Evolutionary conservation across 2,888 invertebrate species (phyloP).

Genomic region (Elegia similella): DNA sequence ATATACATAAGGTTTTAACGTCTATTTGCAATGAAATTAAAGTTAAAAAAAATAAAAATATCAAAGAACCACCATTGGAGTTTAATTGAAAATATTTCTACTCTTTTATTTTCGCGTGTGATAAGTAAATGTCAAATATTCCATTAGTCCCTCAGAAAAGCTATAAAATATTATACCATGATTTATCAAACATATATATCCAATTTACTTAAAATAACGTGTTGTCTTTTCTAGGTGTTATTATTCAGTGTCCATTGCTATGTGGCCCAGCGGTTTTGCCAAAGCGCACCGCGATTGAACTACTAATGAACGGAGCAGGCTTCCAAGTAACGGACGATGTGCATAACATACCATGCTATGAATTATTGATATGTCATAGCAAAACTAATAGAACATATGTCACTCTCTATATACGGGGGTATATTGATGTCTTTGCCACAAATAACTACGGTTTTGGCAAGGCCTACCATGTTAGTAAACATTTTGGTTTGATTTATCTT

Average conservation of each 20-base stretch:
- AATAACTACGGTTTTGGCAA: background rate
- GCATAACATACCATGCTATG: constrained; percentile 71
- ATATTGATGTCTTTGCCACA: background rate
- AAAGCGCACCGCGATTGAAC: constrained; percentile 73
- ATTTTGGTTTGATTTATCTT: background rate
- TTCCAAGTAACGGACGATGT: constrained; percentile 78
- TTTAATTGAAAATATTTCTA: too few species aligned
- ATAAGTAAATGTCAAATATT: too few species aligned
- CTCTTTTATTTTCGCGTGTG: too few species aligned
- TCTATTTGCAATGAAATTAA: too few species aligned
- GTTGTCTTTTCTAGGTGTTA: constrained; percentile 33
- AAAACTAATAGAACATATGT: constrained; percentile 75
- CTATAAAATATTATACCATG: too few species aligned
- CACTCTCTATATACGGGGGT: constrained; percentile 53
- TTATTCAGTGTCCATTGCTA: constrained; percentile 49
- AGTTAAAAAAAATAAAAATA: too few species aligned
- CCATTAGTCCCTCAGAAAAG: too few species aligned
- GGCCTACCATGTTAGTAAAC: background rate
- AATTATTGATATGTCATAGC: constrained; percentile 74
- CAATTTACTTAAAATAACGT: too few species aligned
- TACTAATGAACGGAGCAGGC: constrained; percentile 76
- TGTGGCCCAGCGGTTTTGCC: constrained; percentile 79
- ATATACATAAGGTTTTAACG: too few species aligned
- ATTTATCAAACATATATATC: too few species aligned
- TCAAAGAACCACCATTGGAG: too few species aligned